Conservation (phyloP, 2,797 vertebrate genomes). For the Gymnopithys bicolor region DNA sequence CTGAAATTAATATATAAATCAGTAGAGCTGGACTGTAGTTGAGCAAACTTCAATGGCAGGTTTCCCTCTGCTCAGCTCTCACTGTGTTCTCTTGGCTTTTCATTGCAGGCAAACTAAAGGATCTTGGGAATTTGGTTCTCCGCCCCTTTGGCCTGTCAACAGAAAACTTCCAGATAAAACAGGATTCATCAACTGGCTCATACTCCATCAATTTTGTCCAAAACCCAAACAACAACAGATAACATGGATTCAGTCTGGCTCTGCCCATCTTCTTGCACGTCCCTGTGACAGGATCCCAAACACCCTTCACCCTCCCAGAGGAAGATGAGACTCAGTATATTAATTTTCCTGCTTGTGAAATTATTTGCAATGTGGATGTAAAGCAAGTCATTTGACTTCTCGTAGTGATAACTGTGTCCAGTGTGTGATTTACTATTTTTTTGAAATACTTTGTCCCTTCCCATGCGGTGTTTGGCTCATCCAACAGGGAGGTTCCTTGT, state of each 20-base stretch:
- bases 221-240: conserved; percentile 86
- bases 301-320: conserved; percentile 38
- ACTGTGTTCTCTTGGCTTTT: background rate
- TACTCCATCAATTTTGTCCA: conserved; percentile 97
- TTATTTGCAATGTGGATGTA: conserved; percentile 44
- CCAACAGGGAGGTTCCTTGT: background rate
- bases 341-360: conserved; percentile 33
- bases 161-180: conserved; percentile 95
- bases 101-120: conserved; percentile 91
- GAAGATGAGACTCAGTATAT: conserved; percentile 15
- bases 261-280: conserved; percentile 17
- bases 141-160: conserved; percentile 97
- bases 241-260: conserved; percentile 39
- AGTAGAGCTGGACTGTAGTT: background rate
- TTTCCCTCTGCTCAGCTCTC: background rate
- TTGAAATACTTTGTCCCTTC: background rate
- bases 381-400: conserved; percentile 42
- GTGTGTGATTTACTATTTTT: background rate
- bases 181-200: conserved; percentile 88
- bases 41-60: background rate
- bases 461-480: background rate
- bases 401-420: conserved; percentile 35
- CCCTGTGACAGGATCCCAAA: conserved; percentile 34
- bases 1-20: background rate
- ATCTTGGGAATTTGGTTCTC: conserved; percentile 94